Conservation (phyloP, 2,113 vertebrate species). For the Aptenodytes patagonicus region DNA sequence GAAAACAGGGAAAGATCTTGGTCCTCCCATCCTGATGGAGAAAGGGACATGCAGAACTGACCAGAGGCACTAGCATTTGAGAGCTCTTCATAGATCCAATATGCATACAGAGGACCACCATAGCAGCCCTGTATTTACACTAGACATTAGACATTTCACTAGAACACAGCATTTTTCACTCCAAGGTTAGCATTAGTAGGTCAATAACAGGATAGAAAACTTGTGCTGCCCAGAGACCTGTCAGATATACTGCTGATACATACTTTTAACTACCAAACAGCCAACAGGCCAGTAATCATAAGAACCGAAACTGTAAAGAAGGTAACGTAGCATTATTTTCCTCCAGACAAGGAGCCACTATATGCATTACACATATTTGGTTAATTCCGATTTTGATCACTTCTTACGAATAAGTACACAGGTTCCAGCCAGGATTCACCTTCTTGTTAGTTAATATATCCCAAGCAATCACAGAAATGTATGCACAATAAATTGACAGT, state of each 20-base stretch:
- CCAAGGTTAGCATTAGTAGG: background rate
- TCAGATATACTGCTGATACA: background rate
- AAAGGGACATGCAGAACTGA: background rate
- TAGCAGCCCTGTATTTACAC: background rate
- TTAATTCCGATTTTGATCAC: background rate
- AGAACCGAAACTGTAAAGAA: background rate
- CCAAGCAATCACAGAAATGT: background rate
- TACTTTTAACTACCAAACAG: background rate
- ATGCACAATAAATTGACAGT: background rate
- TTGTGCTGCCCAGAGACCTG: background rate
- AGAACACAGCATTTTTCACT: background rate
- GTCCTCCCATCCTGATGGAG: background rate
- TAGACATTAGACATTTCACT: background rate
- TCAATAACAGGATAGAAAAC: background rate
- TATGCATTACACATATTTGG: background rate
- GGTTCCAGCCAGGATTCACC: background rate
- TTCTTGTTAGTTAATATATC: background rate
- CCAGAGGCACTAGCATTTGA: background rate
- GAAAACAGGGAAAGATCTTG: background rate
- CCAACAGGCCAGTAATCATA: background rate
- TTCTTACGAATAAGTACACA: background rate
- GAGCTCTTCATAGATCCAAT: background rate
- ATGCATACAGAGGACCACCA: background rate
- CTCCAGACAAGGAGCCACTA: background rate
- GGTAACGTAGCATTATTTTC: background rate